These are phyloP conservation scores for Poeciliopsis turrubarensis DNA, from an alignment of 2,113 vertebrate genomes.

Conservation along the genomic window DNA sequence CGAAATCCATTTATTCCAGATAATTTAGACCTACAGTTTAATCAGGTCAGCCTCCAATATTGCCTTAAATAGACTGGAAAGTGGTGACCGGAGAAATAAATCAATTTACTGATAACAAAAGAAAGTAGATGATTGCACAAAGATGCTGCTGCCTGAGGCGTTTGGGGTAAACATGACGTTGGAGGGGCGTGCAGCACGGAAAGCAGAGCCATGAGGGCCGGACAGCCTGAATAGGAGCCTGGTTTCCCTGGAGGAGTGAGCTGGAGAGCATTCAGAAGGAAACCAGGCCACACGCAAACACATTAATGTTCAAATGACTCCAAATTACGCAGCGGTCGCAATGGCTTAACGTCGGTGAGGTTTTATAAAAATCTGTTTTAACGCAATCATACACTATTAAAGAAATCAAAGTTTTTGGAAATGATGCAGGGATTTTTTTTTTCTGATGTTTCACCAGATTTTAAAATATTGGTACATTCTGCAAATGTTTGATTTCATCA, in stretches of 20 bases:
- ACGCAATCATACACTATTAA: background rate
- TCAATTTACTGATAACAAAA: background rate
- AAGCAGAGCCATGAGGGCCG: conserved; percentile 55
- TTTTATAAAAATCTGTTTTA: background rate
- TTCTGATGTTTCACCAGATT: too few species aligned
- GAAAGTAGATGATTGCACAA: background rate
- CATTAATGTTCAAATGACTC: background rate
- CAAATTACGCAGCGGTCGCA: background rate
- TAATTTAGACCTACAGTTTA: background rate
- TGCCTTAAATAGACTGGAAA: background rate
- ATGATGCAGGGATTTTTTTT: background rate
- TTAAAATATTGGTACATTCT: too few species aligned
- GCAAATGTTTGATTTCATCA: too few species aligned
- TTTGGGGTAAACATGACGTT: conserved; percentile 26
- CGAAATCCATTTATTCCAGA: background rate
- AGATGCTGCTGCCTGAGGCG: conserved; percentile 31
- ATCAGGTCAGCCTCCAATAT: background rate
- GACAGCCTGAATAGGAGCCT: conserved; percentile 57
- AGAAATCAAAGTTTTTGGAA: background rate
- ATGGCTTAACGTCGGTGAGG: background rate
- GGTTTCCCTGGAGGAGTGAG: conserved; percentile 71
- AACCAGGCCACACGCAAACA: conserved; percentile 20
- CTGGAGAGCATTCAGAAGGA: conserved; percentile 40
- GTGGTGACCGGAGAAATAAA: background rate
- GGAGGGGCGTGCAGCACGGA: conserved; percentile 41